phyloP scores from a whole-genome alignment of 64 coral and sea anemone species.

The Stichodactyla mertensii region DNA sequence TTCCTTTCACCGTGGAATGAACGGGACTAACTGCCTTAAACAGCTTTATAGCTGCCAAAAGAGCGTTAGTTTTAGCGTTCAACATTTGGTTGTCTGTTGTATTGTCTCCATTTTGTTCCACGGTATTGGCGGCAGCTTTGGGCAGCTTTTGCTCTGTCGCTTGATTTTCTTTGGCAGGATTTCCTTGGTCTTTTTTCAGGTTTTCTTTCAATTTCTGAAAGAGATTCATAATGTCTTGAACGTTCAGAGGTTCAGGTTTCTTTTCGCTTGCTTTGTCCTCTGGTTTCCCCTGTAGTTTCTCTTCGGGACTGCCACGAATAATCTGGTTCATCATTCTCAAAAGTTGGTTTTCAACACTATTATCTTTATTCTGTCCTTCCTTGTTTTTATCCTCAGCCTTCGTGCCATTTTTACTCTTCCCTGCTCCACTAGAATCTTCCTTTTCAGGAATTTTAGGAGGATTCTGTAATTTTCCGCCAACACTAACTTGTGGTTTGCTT shows the following conservation, averaged over 20 bases:
- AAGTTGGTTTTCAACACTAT: background rate
- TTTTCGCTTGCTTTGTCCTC: background rate
- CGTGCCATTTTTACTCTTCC: background rate
- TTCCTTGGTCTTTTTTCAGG: background rate
- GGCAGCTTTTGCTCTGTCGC: background rate
- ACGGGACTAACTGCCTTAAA: background rate
- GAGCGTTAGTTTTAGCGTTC: background rate
- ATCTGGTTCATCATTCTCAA: background rate
- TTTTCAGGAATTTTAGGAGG: background rate
- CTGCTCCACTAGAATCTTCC: background rate
- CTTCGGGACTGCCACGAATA: background rate
- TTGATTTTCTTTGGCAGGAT: background rate
- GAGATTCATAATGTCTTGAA: background rate
- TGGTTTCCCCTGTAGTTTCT: background rate
- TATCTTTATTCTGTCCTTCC: background rate
- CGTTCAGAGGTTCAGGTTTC: background rate
- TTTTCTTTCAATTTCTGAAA: constrained; percentile 16
- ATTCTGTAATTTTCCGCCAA: background rate
- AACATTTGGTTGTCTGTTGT: background rate
- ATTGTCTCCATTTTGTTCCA: background rate
- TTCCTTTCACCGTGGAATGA: background rate
- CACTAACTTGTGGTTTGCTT: background rate
- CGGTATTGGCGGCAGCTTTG: background rate
- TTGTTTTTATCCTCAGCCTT: background rate
- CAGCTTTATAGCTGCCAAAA: background rate